Evolutionary conservation across 2,113 vertebrate species (phyloP), one percentile per base, ranked within the genome.

Genomic region (Numida meleagris): DNA sequence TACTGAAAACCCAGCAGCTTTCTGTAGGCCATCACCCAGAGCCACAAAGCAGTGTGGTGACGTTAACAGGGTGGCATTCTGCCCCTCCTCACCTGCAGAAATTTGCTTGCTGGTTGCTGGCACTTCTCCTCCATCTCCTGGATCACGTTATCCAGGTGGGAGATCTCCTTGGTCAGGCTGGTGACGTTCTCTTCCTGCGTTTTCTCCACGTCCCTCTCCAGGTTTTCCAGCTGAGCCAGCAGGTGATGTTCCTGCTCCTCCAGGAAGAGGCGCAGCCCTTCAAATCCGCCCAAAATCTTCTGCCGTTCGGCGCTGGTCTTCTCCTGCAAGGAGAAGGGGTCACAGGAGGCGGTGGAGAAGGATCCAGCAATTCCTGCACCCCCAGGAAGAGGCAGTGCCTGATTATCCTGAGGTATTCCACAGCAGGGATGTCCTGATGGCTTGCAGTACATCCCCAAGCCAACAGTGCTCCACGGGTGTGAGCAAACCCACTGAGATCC

Each of bases 51-150:
- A 43, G 43, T 27, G 29, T 9, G 15, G 27, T 53, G 51, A 53
- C 10, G 51, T 29, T 14, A 29, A 29, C 25, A 7, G 15, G 9
- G 25, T 10, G 8, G 27, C 27, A 16, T 34, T 7, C 8, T 9
- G 27, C 20, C 10, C 45, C 11, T 20, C 71, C 90, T 94, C 81
- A 97, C 97, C 97, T 94, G 91, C 91, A 98, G 85, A 48, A 98
- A 96, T 36, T 90, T 66, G 1, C 78, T 57, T 1, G 94, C 91
- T 0, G 97, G 96, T 27, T 97, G 91, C 40, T 24, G 93, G 1
- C 76, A 79, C 65, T 95, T 98, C 67, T 89, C 94, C 82, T 97
- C 93, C 95, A 96, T 55, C 55, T 97, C 93, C 2, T 70, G 90
- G 63, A 96, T 94, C 24, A 87, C 19, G 12, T 27, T 3, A 0